Evolutionary conservation across 2,797 vertebrate genomes (phyloP).

Genomic region (Champsocephalus gunnari): DNA sequence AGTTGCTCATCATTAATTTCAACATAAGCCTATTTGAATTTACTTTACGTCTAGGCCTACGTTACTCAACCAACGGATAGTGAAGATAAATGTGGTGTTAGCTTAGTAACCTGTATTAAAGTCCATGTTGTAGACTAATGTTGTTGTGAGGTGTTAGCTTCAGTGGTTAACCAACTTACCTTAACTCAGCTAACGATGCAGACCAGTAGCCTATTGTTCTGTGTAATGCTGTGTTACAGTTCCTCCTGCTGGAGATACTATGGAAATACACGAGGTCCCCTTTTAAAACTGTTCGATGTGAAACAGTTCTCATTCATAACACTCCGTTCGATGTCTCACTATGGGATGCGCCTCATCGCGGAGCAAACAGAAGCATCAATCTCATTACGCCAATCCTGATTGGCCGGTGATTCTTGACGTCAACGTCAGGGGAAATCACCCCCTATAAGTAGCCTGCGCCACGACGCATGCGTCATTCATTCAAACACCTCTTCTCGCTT

Average conservation of each 20-base stretch:
- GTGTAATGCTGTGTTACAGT: slow-evolving; percentile 35
- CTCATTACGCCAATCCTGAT: too few species aligned
- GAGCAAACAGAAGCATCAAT: too few species aligned
- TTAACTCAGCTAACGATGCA: neutral
- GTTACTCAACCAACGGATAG: neutral
- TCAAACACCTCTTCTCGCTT: too few species aligned
- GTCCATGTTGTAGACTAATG: neutral
- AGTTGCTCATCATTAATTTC: neutral
- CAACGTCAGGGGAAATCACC: too few species aligned
- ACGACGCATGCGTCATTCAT: too few species aligned
- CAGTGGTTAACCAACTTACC: neutral
- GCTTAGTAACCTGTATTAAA: neutral
- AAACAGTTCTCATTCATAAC: too few species aligned
- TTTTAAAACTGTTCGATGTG: neutral
- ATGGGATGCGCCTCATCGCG: too few species aligned
- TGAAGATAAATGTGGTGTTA: too few species aligned
- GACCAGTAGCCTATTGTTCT: neutral
- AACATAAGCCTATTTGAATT: neutral
- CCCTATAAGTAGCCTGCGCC: too few species aligned
- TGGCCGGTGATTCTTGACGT: too few species aligned
- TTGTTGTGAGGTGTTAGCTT: neutral
- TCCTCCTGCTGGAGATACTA: slow-evolving; percentile 49
- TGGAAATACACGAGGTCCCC: slow-evolving; percentile 14
- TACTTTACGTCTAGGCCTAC: neutral
- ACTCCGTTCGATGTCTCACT: too few species aligned